Base-by-base conservation (phyloP, 1,140 invertebrate genomes). In the Gonatopus flavifemur region DNA sequence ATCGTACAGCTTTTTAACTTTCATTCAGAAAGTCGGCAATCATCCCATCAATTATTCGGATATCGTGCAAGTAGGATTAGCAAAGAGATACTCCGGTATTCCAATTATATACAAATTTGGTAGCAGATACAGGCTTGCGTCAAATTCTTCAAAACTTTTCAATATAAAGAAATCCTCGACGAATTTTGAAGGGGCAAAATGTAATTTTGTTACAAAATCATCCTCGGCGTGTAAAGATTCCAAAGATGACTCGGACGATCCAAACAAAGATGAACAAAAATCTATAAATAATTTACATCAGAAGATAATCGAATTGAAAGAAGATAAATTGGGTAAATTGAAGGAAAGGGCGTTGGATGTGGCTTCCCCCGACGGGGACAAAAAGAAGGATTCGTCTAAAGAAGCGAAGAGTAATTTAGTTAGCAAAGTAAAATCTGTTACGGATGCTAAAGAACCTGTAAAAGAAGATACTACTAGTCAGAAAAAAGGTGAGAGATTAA, bases 261-360 rank as follows among this genome's bases (percentile, higher is more conserved):
- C 45, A 16, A 22, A 22, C 12, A 43, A 44, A 10, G n/a, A 25
- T 8, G 19, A 36, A 40, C 38, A 30, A 7, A 35, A 57, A 44
- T n/a, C 28, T 20, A 36, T 20, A 15, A 16, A 46, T 5, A 41
- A 62, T 9, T 20, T 57, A 4, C 51, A 64, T 12, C 65, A 74
- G 20, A 70, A 30, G 36, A 64, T 74, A 39, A 51, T 71, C 33
- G 59, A 70, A 57, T 50, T 74, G 12, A 54, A 65, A 22, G 47
- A 62, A 25, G 65, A 72, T 8, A 73, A 74, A 20, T 52, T 76
- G 39, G 72, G 72, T 5, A 68, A 76, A 58, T 37, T 77, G 4
- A 76, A 76, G 47, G 68, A 77, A 32, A 56, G 69, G 42, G 50
- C 63, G 19, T 54, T 76, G 40, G 62, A 66, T 30, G 40, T 67